Evolutionary conservation across 2,113 vertebrate genomes (phyloP).

Genomic region (Diadophis punctatus): DNA sequence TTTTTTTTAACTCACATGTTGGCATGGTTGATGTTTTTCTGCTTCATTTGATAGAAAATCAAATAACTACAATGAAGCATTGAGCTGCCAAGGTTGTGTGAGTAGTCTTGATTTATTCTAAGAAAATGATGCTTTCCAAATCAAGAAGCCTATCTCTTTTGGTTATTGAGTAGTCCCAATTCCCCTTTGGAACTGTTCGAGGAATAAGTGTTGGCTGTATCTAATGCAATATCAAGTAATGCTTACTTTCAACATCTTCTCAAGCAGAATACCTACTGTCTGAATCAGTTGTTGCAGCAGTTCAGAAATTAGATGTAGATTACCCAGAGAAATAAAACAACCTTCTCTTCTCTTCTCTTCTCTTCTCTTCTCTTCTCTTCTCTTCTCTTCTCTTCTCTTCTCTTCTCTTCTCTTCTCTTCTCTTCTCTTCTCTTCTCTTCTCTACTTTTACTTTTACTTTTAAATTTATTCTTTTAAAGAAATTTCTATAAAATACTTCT

Average conservation of each 20-base stretch:
- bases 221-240: accelerated
- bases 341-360: background rate
- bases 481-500: background rate
- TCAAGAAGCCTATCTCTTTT: slow-evolving; percentile 5
- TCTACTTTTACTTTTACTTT: background rate
- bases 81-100: background rate
- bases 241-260: background rate
- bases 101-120: background rate
- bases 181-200: background rate
- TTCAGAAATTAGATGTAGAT: background rate
- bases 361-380: too few relatives aligned
- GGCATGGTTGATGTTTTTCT: slow-evolving; percentile 5
- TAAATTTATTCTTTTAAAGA: background rate
- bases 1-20: background rate
- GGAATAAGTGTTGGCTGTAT: background rate
- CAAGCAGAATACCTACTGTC: background rate
- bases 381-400: background rate
- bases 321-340: background rate
- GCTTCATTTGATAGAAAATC: background rate
- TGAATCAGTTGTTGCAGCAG: background rate
- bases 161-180: background rate
- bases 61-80: background rate
- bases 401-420: too few relatives aligned
- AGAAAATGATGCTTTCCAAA: background rate
- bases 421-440: too few relatives aligned